Evolutionary conservation across 2,888 invertebrate species (phyloP), one percentile per base, ranked within the genome.

Genomic region (Cheilosia urbana): DNA sequence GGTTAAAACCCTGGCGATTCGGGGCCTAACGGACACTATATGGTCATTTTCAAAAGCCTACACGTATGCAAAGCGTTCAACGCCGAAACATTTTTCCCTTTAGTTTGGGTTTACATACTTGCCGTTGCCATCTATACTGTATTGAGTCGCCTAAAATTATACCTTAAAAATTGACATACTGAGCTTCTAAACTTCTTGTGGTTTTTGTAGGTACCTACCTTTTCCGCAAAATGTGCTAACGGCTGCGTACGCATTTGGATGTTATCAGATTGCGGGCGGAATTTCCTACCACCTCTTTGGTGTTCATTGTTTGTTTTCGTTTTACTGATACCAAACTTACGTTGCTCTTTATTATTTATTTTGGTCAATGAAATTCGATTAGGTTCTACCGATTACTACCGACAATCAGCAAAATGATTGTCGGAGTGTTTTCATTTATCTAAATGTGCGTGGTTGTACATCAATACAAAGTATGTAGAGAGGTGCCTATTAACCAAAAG

Each of bases 331-430:
- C 11, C 13, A 3, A 66, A 53, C 30, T 55, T 42, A 9, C 68
- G 17, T 17, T 45, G 42, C 45, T 60, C 11, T 15, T n/a, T 15
- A 49, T 58, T 15, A 27, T 60, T 47, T 34, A 27, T 69, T 47
- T 71, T 71, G 13, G 49, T 71, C 47, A 58, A 71, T 71, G 37
- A 47, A 60, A 58, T 58, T n/a, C 15, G 51, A 66, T 55, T 55
- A 45, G n/a, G n/a, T n/a, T n/a, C 0, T 13, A 37, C 51, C 21
- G 51, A 51, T 51, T 24, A 15, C n/a, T n/a, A n/a, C n/a, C n/a
- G n/a, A n/a, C n/a, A n/a, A n/a, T n/a, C 40, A 17, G 30, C 15
- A 42, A 34, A 47, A 37, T 21, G 34, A n/a, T 42, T 4, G 57
- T 0, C 4, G 11, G 6, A 30, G 19, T 6, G 21, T 24, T 40